Evolutionary conservation across 1,140 invertebrate genomes (phyloP).

Genomic region (Bombus polaris): DNA sequence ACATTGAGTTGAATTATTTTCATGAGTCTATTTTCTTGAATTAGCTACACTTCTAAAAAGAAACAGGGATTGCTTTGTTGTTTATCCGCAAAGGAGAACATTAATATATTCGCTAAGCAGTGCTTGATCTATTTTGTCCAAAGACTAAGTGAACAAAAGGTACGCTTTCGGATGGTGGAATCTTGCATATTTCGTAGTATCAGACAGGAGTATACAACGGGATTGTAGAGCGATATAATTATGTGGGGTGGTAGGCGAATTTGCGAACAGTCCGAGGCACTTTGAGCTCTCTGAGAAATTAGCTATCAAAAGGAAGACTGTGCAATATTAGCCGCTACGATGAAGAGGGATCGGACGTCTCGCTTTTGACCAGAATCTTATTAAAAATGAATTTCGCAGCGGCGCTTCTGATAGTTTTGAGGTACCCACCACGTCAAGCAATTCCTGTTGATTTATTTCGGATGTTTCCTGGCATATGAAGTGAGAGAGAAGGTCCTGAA

Average conservation of each 20-base stretch:
- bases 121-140: neutral
- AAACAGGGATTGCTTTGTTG: neutral
- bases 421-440: too few relatives aligned
- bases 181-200: neutral
- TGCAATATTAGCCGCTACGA: neutral
- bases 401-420: neutral
- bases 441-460: too few relatives aligned
- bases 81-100: neutral
- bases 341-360: neutral
- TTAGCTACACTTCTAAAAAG: neutral
- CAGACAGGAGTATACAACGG: neutral
- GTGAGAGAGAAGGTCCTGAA: neutral
- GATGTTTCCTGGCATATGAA: too few relatives aligned
- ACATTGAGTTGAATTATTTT: neutral
- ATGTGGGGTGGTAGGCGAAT: neutral
- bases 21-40: neutral
- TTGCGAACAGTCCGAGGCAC: neutral
- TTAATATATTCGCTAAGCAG: neutral
- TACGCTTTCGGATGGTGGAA: neutral
- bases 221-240: slow-evolving; percentile 25
- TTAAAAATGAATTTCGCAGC: slow-evolving; percentile 23
- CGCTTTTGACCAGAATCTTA: slow-evolving; percentile 12
- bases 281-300: slow-evolving; percentile 21
- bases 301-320: slow-evolving; percentile 19
- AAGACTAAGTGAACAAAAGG: neutral